Evolutionary conservation across 1,140 invertebrate species (phyloP), one percentile per base, ranked within the genome.

Genomic region (Diabrotica undecimpunctata): DNA sequence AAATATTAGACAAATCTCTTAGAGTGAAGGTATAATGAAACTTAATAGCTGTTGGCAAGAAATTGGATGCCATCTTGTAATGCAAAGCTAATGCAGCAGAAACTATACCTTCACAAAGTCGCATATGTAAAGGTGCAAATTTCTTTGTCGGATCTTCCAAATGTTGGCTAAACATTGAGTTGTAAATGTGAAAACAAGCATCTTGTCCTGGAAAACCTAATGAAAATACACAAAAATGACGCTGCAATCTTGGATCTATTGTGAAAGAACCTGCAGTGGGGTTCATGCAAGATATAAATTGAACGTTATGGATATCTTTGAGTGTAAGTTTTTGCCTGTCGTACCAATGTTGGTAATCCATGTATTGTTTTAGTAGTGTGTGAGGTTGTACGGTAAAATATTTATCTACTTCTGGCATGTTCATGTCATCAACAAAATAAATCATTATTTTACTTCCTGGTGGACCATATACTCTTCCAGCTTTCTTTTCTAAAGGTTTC

Each of bases 321-420:
- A 96, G 75, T 0, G 88, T 85, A 41, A 98, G 81, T 74, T 96
- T 96, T 13, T 85, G 81, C 58, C 95, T 82, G 78, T 97, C 95
- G 72, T 92, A 91, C 94, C 95, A 98, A 79, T 98, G 96, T 66
- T 86, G 86, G 76, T 98, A 97, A 81, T 97, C 94, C 83, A 98
- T 88, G 76, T 95, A 94, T 77, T 98, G 94, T 11, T 95, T 82
- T 66, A 98, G 92, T 1, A 98, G 83, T 0, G 95, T 97, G 76
- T 98, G 95, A 0, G 95, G 93, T 75, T 97, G 95, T 2, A 97
- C 95, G 0, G 96, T 98, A 54, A 93, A 95, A 75, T 97, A 98
- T 61, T 86, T 86, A 81, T 98, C 96, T 3, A 97, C 94, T 84
- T 96, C 93, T 7, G 95, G 95, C 94, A 97, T 97, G 80, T 98